Conservation (phyloP, 2,113 vertebrate genomes). For the Phoenicopterus ruber region DNA sequence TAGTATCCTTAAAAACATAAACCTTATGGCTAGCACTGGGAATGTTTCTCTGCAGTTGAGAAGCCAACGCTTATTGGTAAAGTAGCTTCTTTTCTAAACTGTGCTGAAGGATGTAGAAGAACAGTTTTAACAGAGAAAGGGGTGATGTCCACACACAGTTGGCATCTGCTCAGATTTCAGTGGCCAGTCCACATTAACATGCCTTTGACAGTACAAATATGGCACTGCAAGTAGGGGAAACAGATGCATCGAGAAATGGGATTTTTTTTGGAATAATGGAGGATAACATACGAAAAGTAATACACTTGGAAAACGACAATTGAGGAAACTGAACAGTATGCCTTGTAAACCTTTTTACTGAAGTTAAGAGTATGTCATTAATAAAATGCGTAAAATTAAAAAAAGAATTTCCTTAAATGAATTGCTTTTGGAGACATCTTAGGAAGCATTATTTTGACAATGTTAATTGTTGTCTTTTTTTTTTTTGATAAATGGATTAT, state of each 20-base stretch:
- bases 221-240: background rate
- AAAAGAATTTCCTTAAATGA: background rate
- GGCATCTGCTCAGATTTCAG: background rate
- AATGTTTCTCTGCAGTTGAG: background rate
- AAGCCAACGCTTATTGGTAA: background rate
- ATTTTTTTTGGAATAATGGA: background rate
- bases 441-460: conserved; percentile 43
- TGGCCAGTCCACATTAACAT: background rate
- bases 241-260: background rate
- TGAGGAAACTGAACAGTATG: background rate
- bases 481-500: conserved; percentile 51
- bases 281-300: background rate
- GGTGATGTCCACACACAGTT: background rate
- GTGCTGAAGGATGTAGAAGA: background rate
- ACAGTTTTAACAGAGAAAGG: background rate
- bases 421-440: background rate
- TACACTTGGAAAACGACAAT: background rate
- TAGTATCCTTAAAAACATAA: background rate
- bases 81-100: background rate
- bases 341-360: conserved; percentile 4
- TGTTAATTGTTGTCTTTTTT: conserved; percentile 54
- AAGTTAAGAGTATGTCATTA: conserved; percentile 3
- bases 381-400: conserved; percentile 8
- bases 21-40: background rate
- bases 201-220: background rate